A percentile compares a stretch with the other conserved stretches of the same genome.
Evolutionary conservation across 2,113 vertebrate species (phyloP).

Genomic region (Sprattus sprattus): DNA sequence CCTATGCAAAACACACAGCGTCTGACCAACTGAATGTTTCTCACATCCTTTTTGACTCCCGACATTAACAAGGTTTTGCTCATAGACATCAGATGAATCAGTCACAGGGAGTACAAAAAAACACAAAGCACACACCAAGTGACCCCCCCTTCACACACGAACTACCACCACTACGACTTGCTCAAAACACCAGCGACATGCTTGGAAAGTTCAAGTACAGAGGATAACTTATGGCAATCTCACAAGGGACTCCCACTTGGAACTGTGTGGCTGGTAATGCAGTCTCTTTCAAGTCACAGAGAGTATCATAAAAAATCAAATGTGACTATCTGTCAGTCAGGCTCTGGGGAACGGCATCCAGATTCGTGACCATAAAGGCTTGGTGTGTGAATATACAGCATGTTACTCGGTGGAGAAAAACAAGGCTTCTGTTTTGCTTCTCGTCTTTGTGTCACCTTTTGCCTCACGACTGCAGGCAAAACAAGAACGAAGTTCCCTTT

Average conservation of each 20-base stretch:
- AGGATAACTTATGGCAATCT: slow-evolving; percentile 33
- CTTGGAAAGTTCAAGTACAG: slow-evolving; percentile 5
- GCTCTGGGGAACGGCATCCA: slow-evolving; percentile 56
- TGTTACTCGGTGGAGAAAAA: slow-evolving; percentile 42
- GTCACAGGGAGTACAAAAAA: neutral
- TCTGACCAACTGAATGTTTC: slow-evolving; percentile 18
- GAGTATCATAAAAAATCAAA: slow-evolving; percentile 54
- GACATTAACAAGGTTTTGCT: slow-evolving; percentile 3
- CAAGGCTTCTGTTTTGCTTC: slow-evolving; percentile 43
- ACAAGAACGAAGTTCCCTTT: slow-evolving; percentile 60
- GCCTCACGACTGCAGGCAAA: slow-evolving; percentile 67
- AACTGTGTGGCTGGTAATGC: slow-evolving; percentile 29
- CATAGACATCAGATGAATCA: slow-evolving; percentile 4
- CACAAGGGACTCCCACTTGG: slow-evolving; percentile 26
- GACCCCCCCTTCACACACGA: neutral
- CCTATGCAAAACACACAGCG: slow-evolving; percentile 41
- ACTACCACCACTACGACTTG: neutral
- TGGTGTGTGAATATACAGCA: slow-evolving; percentile 53
- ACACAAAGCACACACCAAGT: neutral
- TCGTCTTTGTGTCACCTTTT: slow-evolving; percentile 64
- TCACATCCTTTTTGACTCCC: neutral
- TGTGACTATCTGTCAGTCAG: slow-evolving; percentile 52
- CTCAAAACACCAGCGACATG: slow-evolving; percentile 13
- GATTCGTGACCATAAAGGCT: slow-evolving; percentile 64
- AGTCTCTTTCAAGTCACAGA: slow-evolving; percentile 24